Evolutionary conservation across 1,140 invertebrate genomes (phyloP).

Genomic region (Lutraria rhynchaena): DNA sequence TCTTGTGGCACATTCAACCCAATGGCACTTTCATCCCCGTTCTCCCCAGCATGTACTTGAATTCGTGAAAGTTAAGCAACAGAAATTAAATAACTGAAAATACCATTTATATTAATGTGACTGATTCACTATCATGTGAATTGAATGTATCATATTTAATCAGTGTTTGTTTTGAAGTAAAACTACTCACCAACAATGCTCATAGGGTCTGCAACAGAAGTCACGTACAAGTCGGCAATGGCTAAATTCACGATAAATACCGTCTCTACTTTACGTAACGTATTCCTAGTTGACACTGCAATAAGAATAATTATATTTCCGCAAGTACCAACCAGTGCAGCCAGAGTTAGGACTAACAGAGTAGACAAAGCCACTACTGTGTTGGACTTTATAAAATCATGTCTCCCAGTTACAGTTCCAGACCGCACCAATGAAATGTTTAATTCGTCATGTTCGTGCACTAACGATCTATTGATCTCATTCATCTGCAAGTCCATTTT

Average conservation of each 20-base stretch:
- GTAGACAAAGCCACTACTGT: conserved; percentile 29
- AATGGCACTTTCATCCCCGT: too few relatives aligned
- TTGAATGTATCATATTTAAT: too few relatives aligned
- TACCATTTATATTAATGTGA: too few relatives aligned
- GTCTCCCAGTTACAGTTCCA: background rate
- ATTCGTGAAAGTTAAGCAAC: too few relatives aligned
- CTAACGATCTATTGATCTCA: too few relatives aligned
- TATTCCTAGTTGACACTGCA: conserved; percentile 35
- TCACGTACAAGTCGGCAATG: conserved; percentile 60
- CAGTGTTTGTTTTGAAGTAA: too few relatives aligned
- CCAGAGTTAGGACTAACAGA: conserved; percentile 31
- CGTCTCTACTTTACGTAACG: conserved; percentile 50
- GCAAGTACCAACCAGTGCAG: conserved; percentile 41
- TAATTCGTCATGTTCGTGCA: background rate
- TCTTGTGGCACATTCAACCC: too few relatives aligned
- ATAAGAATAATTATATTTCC: conserved; percentile 62
- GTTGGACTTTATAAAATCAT: background rate
- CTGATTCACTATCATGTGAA: too few relatives aligned
- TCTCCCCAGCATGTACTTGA: too few relatives aligned
- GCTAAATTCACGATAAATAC: conserved; percentile 64
- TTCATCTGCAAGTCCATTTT: too few relatives aligned
- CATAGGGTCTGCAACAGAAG: conserved; percentile 55
- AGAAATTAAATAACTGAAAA: too few relatives aligned
- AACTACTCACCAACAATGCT: conserved; percentile 62
- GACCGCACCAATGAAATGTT: background rate